Evolutionary conservation across 2,888 invertebrate genomes (phyloP), one percentile per base, ranked within the genome.

Genomic region (Steromphala cineraria): DNA sequence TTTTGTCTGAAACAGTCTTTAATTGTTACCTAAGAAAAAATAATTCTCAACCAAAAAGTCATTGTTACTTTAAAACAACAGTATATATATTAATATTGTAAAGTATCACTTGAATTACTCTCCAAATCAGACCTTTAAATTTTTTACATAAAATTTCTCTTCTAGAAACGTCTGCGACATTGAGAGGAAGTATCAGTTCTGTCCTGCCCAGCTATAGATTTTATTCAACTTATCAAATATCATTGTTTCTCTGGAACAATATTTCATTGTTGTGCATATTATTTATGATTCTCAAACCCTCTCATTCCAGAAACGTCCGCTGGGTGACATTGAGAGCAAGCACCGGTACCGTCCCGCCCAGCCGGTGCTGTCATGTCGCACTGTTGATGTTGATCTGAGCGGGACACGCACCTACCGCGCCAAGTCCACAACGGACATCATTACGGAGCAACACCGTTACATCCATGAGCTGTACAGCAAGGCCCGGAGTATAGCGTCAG

Each of bases 371-470:
- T 91, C 91, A 4, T 90, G 90, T 80, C 83, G 89, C 1, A 89
- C 90, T 8, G 90, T 91, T 7, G 89, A 91, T 77, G 87, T 92
- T 55, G 92, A 92, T 76, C 86, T 90, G 17, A 87, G 85, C 15
- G 91, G 91, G 0, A 90, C 90, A 7, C 84, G 91, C 67, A 90
- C 91, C 13, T 91, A 91, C 86, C 79, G 91, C 46, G 89, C 91
- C 1, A 89, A 87, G 81, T 90, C 90, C 4, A 87, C 90, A 0
- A 84, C 87, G 5, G 90, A 91, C 75, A 91, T 92, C 76, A 87
- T 92, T 28, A 87, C 85, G 31, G 92, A 91, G 81, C 92, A 92
- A 67, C 91, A 91, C 80, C 85, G 85, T 46, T 82, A 90, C 3
- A 89, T 91, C 52, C 90, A 91, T 80, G 85, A 83, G 17, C 85